Conservation (phyloP, 1,140 invertebrate species). For the Chlorops oryzae region DNA sequence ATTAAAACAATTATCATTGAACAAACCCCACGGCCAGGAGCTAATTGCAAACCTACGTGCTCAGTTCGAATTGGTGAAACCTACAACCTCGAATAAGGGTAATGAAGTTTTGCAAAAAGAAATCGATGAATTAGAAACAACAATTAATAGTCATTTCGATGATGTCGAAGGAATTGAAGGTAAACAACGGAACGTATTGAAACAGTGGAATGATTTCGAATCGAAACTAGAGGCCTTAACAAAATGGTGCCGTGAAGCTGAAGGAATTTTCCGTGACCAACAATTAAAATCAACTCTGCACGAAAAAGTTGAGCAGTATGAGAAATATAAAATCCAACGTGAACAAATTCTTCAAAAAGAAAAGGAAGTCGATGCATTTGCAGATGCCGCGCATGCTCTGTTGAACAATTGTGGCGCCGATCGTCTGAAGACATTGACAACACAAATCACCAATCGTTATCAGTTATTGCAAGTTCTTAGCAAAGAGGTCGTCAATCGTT, state of each 20-base stretch:
- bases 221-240: conserved; percentile 67
- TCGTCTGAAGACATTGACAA: conserved; percentile 78
- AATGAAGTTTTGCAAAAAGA: conserved; percentile 68
- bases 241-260: conserved; percentile 79
- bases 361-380: conserved; percentile 77
- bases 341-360: conserved; percentile 71
- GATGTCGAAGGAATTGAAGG: conserved; percentile 60
- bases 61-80: conserved; percentile 62
- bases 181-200: conserved; percentile 66
- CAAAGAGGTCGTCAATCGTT: conserved; percentile 83
- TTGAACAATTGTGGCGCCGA: conserved; percentile 79
- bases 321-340: conserved; percentile 65
- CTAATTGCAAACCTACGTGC: conserved; percentile 65
- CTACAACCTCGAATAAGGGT: conserved; percentile 75
- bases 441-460: conserved; percentile 84
- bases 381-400: conserved; percentile 82
- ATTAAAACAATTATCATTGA: conserved; percentile 62
- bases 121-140: conserved; percentile 61
- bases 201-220: conserved; percentile 86
- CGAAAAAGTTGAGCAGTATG: conserved; percentile 75
- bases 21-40: conserved; percentile 64
- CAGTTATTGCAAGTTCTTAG: conserved; percentile 74
- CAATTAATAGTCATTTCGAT: conserved; percentile 59
- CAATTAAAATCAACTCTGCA: conserved; percentile 70
- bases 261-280: conserved; percentile 78